These are phyloP conservation scores for Andricus grossulariae DNA, from an alignment of 1,140 invertebrate genomes.

Conservation along the genomic window DNA sequence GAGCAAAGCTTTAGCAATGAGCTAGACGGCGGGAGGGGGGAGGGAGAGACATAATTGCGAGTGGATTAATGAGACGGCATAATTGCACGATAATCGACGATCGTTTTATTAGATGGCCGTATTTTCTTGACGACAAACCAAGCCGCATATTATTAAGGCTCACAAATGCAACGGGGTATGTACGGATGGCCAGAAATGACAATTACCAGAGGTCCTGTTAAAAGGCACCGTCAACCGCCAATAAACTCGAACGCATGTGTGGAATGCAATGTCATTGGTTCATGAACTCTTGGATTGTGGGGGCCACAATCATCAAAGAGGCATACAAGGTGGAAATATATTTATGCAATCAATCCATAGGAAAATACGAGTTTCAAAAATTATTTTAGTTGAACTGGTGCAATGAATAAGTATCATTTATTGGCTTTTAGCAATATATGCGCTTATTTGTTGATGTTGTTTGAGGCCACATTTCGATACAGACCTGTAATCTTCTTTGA, in stretches of 20 bases:
- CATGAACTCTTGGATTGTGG: conserved; percentile 47
- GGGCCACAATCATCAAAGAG: conserved; percentile 38
- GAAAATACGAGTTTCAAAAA: no score
- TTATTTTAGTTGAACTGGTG: no score
- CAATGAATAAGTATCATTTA: no score
- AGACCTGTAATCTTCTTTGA: no score
- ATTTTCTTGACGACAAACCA: conserved; percentile 24
- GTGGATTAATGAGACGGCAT: conserved; percentile 75
- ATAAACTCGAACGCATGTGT: conserved; percentile 51
- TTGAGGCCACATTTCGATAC: no score
- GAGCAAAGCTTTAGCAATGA: conserved; percentile 26
- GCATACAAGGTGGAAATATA: background rate
- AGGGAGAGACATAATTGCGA: conserved; percentile 65
- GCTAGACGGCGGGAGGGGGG: conserved; percentile 31
- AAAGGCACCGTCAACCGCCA: conserved; percentile 59
- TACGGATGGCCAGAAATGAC: conserved; percentile 71
- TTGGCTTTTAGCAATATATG: no score
- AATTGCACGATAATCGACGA: conserved; percentile 75
- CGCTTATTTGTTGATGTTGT: no score
- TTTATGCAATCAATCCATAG: background rate
- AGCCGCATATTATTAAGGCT: conserved; percentile 71
- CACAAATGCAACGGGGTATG: conserved; percentile 64
- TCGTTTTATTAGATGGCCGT: conserved; percentile 70
- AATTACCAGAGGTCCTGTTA: conserved; percentile 68
- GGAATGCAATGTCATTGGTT: conserved; percentile 68